phyloP scores from a whole-genome alignment of 2,888 invertebrate species.

The Rotaria macrura region DNA sequence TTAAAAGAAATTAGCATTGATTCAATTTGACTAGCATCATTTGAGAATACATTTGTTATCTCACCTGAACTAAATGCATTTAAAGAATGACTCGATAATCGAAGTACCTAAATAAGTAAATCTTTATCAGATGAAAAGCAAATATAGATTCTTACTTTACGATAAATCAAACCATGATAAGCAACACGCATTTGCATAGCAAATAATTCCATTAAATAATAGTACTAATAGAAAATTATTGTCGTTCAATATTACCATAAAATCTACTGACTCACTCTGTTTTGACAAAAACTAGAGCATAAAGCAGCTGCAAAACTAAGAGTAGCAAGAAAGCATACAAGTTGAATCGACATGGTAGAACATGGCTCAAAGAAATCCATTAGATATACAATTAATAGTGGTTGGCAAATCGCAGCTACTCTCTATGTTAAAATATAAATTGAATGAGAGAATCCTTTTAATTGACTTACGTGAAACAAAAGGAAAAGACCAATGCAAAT shows the following conservation, averaged over 20 bases:
- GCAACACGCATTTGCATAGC: background rate
- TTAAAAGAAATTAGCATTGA: background rate
- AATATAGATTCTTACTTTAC: background rate
- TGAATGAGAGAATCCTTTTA: too few relatives aligned
- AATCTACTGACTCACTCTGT: background rate
- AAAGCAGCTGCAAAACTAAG: background rate
- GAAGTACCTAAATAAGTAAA: background rate
- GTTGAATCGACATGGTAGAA: background rate
- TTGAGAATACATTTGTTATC: background rate
- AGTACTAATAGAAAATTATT: background rate
- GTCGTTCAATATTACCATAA: background rate
- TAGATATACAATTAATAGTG: background rate
- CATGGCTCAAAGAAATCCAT: background rate
- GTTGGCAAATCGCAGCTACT: background rate
- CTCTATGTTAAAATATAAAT: too few relatives aligned
- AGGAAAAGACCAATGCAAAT: background rate
- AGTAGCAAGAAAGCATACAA: background rate
- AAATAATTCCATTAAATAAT: background rate
- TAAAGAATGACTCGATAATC: background rate
- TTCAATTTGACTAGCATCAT: background rate
- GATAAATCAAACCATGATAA: background rate
- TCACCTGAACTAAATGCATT: background rate
- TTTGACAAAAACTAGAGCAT: background rate
- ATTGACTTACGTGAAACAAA: background rate
- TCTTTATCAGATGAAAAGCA: background rate